Evolutionary conservation across 2,888 invertebrate species (phyloP).

Genomic region (Hoplodrina ambigua): DNA sequence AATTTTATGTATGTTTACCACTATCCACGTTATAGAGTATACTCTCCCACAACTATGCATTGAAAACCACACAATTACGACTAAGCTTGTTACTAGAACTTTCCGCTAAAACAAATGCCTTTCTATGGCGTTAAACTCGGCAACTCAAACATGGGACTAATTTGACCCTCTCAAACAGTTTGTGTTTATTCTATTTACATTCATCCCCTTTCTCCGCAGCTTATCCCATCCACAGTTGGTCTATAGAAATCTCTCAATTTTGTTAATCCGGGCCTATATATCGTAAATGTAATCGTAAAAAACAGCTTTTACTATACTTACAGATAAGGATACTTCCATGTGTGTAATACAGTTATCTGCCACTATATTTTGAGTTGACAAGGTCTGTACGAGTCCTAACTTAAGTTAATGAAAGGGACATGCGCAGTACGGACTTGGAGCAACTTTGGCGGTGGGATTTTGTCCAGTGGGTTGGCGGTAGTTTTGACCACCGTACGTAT

Average conservation of each 20-base stretch:
- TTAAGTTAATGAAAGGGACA: constrained; percentile 63
- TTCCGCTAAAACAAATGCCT: constrained; percentile 8
- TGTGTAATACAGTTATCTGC: neutral
- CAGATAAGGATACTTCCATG: constrained; percentile 2
- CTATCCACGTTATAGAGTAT: neutral
- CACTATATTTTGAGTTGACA: constrained; percentile 39
- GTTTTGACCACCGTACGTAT: constrained; percentile 73
- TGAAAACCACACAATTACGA: constrained; percentile 7
- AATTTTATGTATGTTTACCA: too few species aligned
- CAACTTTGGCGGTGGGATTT: constrained; percentile 59
- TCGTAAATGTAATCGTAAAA: constrained; percentile 52
- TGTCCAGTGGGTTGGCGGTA: constrained; percentile 78
- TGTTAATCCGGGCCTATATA: constrained; percentile 27
- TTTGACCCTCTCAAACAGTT: constrained; percentile 49
- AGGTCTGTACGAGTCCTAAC: constrained; percentile 62
- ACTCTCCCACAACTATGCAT: neutral
- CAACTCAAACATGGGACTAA: constrained; percentile 51
- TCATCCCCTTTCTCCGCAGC: constrained; percentile 30
- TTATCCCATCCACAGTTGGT: constrained; percentile 38
- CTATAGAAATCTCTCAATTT: constrained; percentile 47
- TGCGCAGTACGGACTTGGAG: constrained; percentile 66
- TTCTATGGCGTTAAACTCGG: constrained; percentile 33
- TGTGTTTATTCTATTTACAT: constrained; percentile 46
- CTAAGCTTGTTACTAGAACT: constrained; percentile 23
- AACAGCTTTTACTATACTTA: constrained; percentile 34